Evolutionary conservation across 2,797 vertebrate genomes (phyloP).

Genomic region (Falco berigora): DNA sequence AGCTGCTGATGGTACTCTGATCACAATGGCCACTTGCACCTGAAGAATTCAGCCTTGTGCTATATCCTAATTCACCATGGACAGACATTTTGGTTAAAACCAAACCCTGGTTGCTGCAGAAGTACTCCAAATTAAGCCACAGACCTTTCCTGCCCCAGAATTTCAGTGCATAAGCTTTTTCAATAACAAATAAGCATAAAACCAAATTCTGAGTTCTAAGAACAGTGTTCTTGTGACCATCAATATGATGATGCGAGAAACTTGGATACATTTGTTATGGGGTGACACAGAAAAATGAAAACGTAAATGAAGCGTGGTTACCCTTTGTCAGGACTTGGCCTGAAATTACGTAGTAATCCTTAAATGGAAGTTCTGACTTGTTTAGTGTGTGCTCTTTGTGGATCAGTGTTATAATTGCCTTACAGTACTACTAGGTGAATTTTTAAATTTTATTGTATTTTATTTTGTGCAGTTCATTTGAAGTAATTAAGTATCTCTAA

Average conservation of each 20-base stretch:
- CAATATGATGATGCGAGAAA: background rate
- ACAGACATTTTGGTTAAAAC: background rate
- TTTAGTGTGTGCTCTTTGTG: background rate
- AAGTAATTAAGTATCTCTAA: background rate
- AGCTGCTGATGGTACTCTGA: background rate
- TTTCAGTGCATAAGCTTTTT: background rate
- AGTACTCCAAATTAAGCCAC: background rate
- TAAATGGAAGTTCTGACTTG: background rate
- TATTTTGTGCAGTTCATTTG: background rate
- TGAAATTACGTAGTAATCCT: background rate
- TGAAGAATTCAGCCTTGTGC: background rate
- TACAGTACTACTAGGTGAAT: background rate
- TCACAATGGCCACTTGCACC: background rate
- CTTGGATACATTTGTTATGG: background rate
- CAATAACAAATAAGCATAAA: background rate
- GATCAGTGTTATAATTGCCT: background rate
- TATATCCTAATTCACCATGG: rapidly evolving
- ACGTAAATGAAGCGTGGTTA: background rate
- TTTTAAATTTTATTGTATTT: background rate
- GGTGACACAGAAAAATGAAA: background rate
- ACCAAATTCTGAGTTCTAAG: background rate
- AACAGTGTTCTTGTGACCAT: background rate
- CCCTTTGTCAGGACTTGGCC: background rate
- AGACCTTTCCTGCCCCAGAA: background rate
- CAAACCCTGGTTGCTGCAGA: background rate